Percentiles rank a stretch among this genome's conserved stretches.
Conservation (phyloP, 2,797 vertebrate species). For the Orestias chungarensis region DNA sequence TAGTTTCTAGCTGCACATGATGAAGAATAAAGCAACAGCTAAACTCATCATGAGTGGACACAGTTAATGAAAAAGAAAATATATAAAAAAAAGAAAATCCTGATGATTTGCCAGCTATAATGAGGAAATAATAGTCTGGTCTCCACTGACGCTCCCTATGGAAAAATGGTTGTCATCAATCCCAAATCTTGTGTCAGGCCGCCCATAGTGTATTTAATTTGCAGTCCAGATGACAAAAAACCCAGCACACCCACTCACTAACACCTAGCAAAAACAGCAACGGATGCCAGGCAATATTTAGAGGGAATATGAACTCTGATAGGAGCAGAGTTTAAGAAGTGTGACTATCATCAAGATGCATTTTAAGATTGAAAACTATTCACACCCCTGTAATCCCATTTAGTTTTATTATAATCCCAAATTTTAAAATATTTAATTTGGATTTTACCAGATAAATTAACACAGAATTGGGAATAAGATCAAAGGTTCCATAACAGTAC, state of each 20-base stretch:
- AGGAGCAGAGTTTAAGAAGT: slow-evolving; percentile 13
- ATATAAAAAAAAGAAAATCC: background rate
- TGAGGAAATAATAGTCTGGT: slow-evolving; percentile 35
- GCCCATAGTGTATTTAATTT: slow-evolving; percentile 44
- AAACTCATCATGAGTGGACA: slow-evolving; percentile 4
- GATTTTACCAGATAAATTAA: background rate
- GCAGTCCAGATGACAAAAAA: slow-evolving; percentile 37
- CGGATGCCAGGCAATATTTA: slow-evolving; percentile 15
- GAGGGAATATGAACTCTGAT: slow-evolving; percentile 6
- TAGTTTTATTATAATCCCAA: background rate
- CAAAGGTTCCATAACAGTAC: background rate
- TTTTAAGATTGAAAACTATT: background rate
- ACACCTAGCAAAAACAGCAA: slow-evolving; percentile 26
- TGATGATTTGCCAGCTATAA: slow-evolving; percentile 26
- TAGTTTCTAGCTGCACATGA: slow-evolving; percentile 3
- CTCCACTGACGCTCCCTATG: slow-evolving; percentile 27
- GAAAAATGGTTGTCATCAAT: slow-evolving; percentile 39
- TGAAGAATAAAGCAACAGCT: background rate
- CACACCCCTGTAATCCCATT: background rate
- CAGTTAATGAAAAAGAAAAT: slow-evolving; percentile 15
- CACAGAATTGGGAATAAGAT: background rate
- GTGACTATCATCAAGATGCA: background rate
- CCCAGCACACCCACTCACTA: slow-evolving; percentile 20
- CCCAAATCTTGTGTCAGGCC: slow-evolving; percentile 42
- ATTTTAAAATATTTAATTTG: background rate